A percentile compares a stretch with the other conserved stretches of the same genome.
Conservation (phyloP, 2,888 invertebrate genomes). For the Ischnura elegans region DNA sequence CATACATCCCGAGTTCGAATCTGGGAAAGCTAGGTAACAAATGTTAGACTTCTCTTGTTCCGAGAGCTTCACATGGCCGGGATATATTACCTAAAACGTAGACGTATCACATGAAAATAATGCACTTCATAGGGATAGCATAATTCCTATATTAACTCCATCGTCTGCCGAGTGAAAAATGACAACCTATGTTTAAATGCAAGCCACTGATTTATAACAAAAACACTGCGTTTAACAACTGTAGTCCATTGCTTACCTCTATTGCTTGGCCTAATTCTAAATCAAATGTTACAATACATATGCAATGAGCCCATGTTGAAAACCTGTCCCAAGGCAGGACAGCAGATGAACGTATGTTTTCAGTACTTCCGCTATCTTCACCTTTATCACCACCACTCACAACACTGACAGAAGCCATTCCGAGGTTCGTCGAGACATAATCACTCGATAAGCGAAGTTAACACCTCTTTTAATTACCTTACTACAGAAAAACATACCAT, state of each 20-base stretch:
- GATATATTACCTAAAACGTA: conserved; percentile 86
- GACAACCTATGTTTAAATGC: neutral
- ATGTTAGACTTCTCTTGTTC: conserved; percentile 95
- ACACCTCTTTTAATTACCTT: neutral
- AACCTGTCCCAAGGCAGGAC: conserved; percentile 84
- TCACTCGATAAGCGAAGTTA: conserved; percentile 9
- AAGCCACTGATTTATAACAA: neutral
- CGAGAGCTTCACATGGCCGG: conserved; percentile 86
- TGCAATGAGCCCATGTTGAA: conserved; percentile 97
- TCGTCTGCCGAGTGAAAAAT: neutral
- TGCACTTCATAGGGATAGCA: neutral
- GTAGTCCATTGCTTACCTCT: conserved; percentile 83
- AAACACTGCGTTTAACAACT: neutral
- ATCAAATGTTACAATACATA: conserved; percentile 99
- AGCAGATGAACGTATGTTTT: conserved; percentile 59
- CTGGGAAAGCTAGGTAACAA: conserved; percentile 99
- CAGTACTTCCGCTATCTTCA: conserved; percentile 65
- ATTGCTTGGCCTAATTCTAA: conserved; percentile 99
- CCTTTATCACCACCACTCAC: conserved; percentile 52
- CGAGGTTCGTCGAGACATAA: conserved; percentile 60
- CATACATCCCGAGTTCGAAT: conserved; percentile 99
- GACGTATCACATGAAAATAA: conserved; percentile 19
- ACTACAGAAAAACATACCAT: neutral
- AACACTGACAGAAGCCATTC: conserved; percentile 68
- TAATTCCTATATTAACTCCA: neutral